Percentiles rank a stretch among this genome's conserved stretches.
phyloP scores from a whole-genome alignment of 1,140 invertebrate species.

The Monochamus saltuarius region DNA sequence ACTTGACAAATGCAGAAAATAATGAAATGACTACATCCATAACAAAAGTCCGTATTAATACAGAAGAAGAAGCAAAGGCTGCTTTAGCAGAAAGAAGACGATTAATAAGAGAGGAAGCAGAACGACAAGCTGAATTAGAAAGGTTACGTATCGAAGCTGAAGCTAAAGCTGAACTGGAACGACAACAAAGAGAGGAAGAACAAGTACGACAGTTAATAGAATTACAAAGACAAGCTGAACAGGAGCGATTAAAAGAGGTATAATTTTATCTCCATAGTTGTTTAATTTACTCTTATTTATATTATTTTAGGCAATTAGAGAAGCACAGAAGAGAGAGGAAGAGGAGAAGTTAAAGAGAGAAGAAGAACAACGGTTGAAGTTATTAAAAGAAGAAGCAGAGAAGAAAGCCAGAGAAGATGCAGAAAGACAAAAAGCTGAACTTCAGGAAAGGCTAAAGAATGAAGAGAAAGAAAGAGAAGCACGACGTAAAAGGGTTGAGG shows the following conservation, averaged over 20 bases:
- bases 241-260: constrained; percentile 70
- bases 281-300: constrained; percentile 7
- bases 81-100: constrained; percentile 82
- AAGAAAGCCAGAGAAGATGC: constrained; percentile 75
- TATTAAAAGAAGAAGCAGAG: constrained; percentile 76
- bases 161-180: constrained; percentile 71
- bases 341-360: constrained; percentile 63
- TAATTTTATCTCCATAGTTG: constrained; percentile 7
- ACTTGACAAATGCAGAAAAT: not conserved
- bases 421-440: constrained; percentile 73
- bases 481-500: constrained; percentile 76
- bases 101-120: constrained; percentile 80
- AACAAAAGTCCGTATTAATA: constrained; percentile 72
- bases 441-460: constrained; percentile 71
- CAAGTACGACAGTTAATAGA: constrained; percentile 75
- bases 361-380: constrained; percentile 68
- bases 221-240: constrained; percentile 71
- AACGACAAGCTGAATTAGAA: constrained; percentile 81
- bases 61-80: constrained; percentile 87
- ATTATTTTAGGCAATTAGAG: constrained; percentile 51
- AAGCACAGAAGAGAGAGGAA: constrained; percentile 65
- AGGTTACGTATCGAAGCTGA: constrained; percentile 73
- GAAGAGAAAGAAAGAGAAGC: constrained; percentile 79
- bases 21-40: constrained; percentile 61
- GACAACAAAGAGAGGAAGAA: constrained; percentile 77